Conservation (phyloP, 2,888 invertebrate species). For the Pseudococcus viburni region DNA sequence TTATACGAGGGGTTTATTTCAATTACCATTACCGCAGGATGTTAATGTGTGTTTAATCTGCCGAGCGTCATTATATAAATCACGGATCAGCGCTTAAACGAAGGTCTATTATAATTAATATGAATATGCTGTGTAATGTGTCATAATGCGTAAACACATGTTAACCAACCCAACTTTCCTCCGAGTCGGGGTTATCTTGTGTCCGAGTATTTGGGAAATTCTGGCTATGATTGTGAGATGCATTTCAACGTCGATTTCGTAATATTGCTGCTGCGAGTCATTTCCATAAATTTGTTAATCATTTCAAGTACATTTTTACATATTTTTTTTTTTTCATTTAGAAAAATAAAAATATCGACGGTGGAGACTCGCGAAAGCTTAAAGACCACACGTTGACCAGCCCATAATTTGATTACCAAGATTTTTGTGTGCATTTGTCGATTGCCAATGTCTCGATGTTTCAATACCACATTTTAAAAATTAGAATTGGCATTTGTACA, state of each 20-base stretch:
- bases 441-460: slow-evolving; percentile 37
- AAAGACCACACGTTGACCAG: not conserved
- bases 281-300: not conserved
- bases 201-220: not conserved
- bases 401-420: not conserved
- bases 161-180: not conserved
- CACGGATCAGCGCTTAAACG: slow-evolving; percentile 34
- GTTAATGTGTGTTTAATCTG: slow-evolving; percentile 34
- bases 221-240: not conserved
- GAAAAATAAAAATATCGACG: too few relatives aligned
- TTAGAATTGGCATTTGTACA: slow-evolving; percentile 32
- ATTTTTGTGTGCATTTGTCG: not conserved
- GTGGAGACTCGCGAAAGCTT: not conserved
- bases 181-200: too few relatives aligned
- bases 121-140: not conserved
- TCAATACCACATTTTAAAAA: not conserved
- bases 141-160: not conserved
- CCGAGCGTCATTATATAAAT: slow-evolving; percentile 27
- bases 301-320: too few relatives aligned
- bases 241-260: not conserved
- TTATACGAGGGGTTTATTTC: not conserved
- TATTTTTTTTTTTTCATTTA: too few relatives aligned
- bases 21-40: not conserved
- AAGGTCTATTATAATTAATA: slow-evolving; percentile 40
- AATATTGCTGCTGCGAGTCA: not conserved